A percentile compares a stretch with the other conserved stretches of the same genome.
Conservation (phyloP, 1,140 invertebrate species). For the Ceratina australensis region DNA sequence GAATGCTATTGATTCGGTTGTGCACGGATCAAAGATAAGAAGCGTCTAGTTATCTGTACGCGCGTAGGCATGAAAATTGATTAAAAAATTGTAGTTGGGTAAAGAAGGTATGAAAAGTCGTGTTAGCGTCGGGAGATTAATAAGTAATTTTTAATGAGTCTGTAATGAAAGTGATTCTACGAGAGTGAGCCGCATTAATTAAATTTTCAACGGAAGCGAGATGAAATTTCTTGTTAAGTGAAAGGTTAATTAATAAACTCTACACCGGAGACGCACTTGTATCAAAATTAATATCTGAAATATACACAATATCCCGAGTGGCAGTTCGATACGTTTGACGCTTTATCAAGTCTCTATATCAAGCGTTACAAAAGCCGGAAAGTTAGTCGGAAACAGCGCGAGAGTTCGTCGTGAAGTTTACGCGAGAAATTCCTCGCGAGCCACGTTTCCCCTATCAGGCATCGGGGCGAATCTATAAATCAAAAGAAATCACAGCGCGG, state of each 20-base stretch:
- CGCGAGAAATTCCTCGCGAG: neutral
- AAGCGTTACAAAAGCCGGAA: too few relatives aligned
- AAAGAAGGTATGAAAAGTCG: too few relatives aligned
- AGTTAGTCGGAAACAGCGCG: too few relatives aligned
- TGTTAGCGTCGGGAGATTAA: neutral
- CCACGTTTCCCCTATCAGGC: neutral
- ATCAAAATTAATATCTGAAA: neutral
- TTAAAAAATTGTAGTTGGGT: too few relatives aligned
- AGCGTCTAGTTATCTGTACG: too few relatives aligned
- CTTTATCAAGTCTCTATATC: too few relatives aligned
- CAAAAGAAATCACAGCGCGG: slow-evolving; percentile 1
- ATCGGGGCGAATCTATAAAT: neutral
- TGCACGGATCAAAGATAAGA: too few relatives aligned
- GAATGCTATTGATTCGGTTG: too few relatives aligned
- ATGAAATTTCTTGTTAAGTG: neutral
- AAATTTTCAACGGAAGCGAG: neutral
- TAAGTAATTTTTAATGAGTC: neutral
- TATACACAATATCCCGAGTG: too few relatives aligned
- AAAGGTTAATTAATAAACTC: neutral
- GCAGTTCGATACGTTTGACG: too few relatives aligned
- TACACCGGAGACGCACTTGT: neutral
- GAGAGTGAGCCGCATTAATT: neutral
- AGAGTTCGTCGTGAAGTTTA: too few relatives aligned
- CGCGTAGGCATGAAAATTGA: too few relatives aligned
- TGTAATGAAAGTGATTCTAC: neutral